A percentile compares a stretch with the other conserved stretches of the same genome.
Evolutionary conservation across 2,797 vertebrate species (phyloP).

Genomic region (Paramormyrops hopkinsi): DNA sequence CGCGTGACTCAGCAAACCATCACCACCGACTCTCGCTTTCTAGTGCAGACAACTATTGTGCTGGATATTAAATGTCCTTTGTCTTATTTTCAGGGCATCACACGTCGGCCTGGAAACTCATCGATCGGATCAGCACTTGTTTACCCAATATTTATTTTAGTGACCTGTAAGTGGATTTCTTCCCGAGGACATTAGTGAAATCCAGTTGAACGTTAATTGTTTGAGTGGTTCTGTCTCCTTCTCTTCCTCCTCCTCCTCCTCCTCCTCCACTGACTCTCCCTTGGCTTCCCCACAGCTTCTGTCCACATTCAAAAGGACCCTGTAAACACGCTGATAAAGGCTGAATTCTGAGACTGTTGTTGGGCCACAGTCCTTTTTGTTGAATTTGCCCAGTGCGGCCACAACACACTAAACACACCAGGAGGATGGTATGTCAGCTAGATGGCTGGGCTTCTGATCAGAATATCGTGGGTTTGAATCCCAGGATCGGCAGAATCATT

Average conservation of each 20-base stretch:
- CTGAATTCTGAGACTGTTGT: neutral
- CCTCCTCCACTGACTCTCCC: neutral
- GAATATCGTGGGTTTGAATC: neutral
- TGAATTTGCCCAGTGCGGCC: neutral
- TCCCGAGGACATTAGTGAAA: neutral
- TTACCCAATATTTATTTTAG: constrained; percentile 17
- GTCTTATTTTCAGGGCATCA: constrained; percentile 8
- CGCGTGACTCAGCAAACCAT: neutral
- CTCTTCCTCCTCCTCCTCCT: neutral
- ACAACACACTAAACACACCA: neutral
- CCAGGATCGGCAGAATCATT: neutral
- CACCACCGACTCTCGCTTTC: neutral
- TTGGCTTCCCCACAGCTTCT: neutral
- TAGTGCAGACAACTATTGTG: neutral
- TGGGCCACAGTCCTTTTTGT: neutral
- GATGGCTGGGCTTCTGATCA: neutral
- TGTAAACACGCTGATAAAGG: neutral
- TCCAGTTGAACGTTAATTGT: constrained; percentile 14
- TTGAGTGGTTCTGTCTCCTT: neutral
- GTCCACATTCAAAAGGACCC: neutral
- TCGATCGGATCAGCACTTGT: neutral
- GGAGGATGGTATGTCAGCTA: neutral
- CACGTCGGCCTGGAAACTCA: neutral
- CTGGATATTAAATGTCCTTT: constrained; percentile 19
- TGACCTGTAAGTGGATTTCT: constrained; percentile 15